Conservation (phyloP, 2,797 vertebrate species). For the Tokudaia tokunoshimensis region DNA sequence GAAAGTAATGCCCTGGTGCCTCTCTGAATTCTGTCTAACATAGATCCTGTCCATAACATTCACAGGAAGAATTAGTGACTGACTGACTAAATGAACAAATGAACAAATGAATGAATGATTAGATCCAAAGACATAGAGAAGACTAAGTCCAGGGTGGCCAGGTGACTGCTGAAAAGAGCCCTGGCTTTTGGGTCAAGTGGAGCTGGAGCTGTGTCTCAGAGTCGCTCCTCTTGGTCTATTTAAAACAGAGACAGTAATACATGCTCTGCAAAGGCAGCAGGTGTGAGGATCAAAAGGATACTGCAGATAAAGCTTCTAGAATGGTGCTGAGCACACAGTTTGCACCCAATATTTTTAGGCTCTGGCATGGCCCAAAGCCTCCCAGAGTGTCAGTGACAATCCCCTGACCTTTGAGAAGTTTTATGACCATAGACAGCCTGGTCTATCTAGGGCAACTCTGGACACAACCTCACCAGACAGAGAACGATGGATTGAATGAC, state of each 20-base stretch:
- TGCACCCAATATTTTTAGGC: constrained; percentile 12
- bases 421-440: background rate
- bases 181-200: background rate
- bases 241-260: constrained; percentile 15
- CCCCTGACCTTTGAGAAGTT: constrained; percentile 25
- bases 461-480: background rate
- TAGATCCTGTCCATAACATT: background rate
- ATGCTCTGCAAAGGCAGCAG: background rate
- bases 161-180: background rate
- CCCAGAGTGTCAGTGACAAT: constrained; percentile 24
- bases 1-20: background rate
- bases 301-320: constrained; percentile 46
- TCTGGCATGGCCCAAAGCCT: background rate
- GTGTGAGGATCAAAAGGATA: constrained; percentile 2
- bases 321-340: constrained; percentile 16
- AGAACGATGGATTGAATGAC: background rate
- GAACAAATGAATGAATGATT: background rate
- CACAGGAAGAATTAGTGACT: background rate
- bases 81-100: background rate
- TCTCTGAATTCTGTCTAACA: background rate
- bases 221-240: background rate
- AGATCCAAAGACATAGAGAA: background rate
- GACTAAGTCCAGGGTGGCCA: background rate
- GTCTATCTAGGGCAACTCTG: constrained; percentile 14
- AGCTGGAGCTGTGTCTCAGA: background rate